A percentile compares a stretch with the other conserved stretches of the same genome.
Conservation (phyloP, 2,888 invertebrate species). For the Lasioglossum villosulum region DNA sequence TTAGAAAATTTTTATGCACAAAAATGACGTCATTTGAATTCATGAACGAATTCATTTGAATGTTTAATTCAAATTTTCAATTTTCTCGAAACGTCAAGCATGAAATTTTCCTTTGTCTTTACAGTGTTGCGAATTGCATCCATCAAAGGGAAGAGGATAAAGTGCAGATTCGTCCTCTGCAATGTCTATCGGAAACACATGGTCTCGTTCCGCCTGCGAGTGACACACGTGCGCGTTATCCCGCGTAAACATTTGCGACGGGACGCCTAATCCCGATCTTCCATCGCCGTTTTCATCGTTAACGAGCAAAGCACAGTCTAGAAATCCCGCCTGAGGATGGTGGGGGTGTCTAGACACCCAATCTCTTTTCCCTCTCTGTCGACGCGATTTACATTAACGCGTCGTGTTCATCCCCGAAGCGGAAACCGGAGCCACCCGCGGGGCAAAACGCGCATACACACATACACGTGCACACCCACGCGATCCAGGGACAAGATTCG, state of each 20-base stretch:
- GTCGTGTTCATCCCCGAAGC: conserved; percentile 30
- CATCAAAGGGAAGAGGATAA: not conserved
- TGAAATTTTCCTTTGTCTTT: not conserved
- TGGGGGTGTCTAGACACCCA: conserved; percentile 70
- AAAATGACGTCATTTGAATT: no score
- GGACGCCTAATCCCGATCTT: conserved; percentile 5
- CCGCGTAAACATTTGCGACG: not conserved
- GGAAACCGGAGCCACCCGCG: conserved; percentile 30
- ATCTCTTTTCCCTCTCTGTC: conserved; percentile 53
- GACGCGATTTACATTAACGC: conserved; percentile 46
- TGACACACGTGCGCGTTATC: not conserved
- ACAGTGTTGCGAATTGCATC: not conserved
- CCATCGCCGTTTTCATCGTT: conserved; percentile 44
- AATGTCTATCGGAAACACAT: not conserved
- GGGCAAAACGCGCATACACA: not conserved
- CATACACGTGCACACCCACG: not conserved
- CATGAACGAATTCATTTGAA: no score
- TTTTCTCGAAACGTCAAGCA: not conserved
- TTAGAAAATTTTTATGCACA: no score
- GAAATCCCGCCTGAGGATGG: conserved; percentile 27
- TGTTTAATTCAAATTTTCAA: no score
- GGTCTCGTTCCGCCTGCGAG: not conserved
- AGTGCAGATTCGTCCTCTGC: not conserved
- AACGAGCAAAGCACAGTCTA: conserved; percentile 41
- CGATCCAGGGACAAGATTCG: conserved; percentile 33